Base-by-base conservation (phyloP, 2,888 invertebrate genomes). In the Geotrupes spiniger region DNA sequence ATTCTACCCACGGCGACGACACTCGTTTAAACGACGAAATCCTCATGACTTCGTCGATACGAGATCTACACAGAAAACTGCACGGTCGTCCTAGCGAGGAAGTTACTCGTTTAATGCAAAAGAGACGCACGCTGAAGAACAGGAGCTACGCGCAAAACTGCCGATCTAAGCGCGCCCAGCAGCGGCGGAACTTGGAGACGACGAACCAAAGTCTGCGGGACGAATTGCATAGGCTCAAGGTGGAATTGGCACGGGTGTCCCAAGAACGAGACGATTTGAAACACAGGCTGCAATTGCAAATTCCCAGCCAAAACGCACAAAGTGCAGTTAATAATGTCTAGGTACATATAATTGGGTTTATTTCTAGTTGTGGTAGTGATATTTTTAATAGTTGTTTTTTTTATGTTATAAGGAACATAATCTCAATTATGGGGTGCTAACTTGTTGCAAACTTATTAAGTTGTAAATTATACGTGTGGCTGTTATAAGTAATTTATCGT, bases 61-160 rank as follows among this genome's bases (percentile, higher is more conserved):
- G 96, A 42, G 96, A 96, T 69, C 80, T 97, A 36, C 96, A 97
- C 75, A 93, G 95, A 74, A 80, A 90, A 21, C 79, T 96, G 37
- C 95, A 96, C 70, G 95, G 95, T 27, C 89, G 87, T 68, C 90
- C 94, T 0, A 83, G 93, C 42, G 95, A 95, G 67, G 91, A 92
- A 69, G 90, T 95, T 36, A 85, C 89, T 31, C 82, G 89, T 49
- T 77, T 95, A 58, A 97, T 96, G 76, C 95, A 95, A 74, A 96
- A 94, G 74, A 79, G 96, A 39, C 82, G 96, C 60, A 97, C 96
- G 29, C 76, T 97, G 29, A 97, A 97, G 76, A 96, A 96, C 72
- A 84, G 95, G 2, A 93, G 93, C 4, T 96, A 97, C 76, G 96
- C 96, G 46, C 96, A 96, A 73, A 96, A 95, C 73, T 97, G 96